Base-by-base conservation (phyloP, 2,113 vertebrate species). In the Turnix velox region DNA sequence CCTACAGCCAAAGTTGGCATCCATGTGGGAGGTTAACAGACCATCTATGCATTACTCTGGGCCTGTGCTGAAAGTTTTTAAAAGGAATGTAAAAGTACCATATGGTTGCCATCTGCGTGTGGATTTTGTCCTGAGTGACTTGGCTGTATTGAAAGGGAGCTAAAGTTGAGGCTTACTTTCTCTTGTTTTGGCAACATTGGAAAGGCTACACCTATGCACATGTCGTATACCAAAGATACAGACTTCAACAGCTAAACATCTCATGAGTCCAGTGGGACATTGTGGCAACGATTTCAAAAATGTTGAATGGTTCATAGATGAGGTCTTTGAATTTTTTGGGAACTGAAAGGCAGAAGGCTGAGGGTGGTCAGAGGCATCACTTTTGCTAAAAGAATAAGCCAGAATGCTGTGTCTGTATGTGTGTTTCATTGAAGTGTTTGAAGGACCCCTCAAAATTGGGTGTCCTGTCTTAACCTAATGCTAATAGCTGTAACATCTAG, bases 61-160 rank as follows among this genome's bases (percentile, higher is more conserved):
- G 27, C 28, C 31, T 27, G 8, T 33, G 63, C 13, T 27, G 28
- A 45, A 61, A 20, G 37, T 43, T 75, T 45, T 20, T 30, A 19
- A 33, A 30, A 33, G 18, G 20, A 74, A 31, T 4, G 3, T 61
- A 35, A 8, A 61, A 39, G 20, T 43, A 9, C 31, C 4, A 4
- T 7, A 1, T 31, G 9, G 69, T 39, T 1, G 0, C 48, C 0
- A 0, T 69, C 55, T 76, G 31, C 4, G 6, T 18, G 18, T 18
- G 42, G 57, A 37, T 68, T 69, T 51, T 45, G 25, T 22, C 28
- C 12, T 48, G 19, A n/a, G 10, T 33, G 52, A 27, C 31, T 48
- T 48, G 24, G 9, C 31, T 45, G 40, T 87, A 18, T 19, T 39
- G 43, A 35, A 84, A 24, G 27, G 40, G 88, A 68, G 35, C 28